Base-by-base conservation (phyloP, 2,113 vertebrate species). In the Pionites leucogaster region DNA sequence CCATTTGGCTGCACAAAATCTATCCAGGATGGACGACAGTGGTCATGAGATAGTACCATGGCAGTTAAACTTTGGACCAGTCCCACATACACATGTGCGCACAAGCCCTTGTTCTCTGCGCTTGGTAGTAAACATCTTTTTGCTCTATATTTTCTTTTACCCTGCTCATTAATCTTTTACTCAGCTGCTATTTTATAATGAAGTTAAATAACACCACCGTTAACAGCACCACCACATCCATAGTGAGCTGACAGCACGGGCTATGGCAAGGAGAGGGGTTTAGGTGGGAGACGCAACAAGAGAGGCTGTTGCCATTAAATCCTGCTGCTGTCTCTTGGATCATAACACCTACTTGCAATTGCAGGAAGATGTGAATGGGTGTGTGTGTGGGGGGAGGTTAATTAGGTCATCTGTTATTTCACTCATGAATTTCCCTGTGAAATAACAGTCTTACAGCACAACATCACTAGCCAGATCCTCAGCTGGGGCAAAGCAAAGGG, bases 341-440 rank as follows among this genome's bases (percentile, higher is more conserved):
- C 16, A 2, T 25, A 39, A 52, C 71, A 77, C 81, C 88, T 57
- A 24, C 70, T 49, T 44, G 72, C 53, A 68, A 53, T 65, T 18
- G 72, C 93, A 71, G 76, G 84, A 74, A 88, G 84, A 93, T 82
- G 82, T 77, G 88, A 68, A 72, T 10, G 65, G 63, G 52, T 2
- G 47, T 4, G 18, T 12, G 53, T 3, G 5, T 14, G n/a, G 17
- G 6, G 19, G 28, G 53, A 44, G 44, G 81, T 44, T 81, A 65
- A 86, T 94, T 77, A 72, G 80, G 57, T 88, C 82, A 95, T 87
- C 77, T 92, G 83, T 59, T 84, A 41, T 71, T 92, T 70, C 80
- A 41, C 68, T 82, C 82, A 27, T 4, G 1, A 47, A 68, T 88
- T 94, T 85, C 42, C 79, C 90, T 0, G 0, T 52, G 60, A 65